Evolutionary conservation across 2,888 invertebrate genomes (phyloP).

Genomic region (Patella depressa): DNA sequence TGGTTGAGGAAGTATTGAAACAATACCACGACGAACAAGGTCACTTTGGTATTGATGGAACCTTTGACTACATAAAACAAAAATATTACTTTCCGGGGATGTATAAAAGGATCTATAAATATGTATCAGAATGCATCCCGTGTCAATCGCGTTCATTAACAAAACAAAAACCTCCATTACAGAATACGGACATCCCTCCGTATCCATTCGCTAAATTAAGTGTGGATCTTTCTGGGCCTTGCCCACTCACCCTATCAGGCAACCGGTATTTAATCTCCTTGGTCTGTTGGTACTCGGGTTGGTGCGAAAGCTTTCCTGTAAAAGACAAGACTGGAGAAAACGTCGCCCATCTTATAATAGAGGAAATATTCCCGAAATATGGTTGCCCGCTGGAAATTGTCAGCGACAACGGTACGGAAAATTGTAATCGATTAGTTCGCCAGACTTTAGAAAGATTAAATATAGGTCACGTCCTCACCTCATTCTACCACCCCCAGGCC

Average conservation of each 20-base stretch:
- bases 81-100: slow-evolving; percentile 24
- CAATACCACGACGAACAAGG: slow-evolving; percentile 18
- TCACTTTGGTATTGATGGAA: slow-evolving; percentile 13
- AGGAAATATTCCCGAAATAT: slow-evolving; percentile 32
- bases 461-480: no score
- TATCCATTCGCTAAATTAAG: no score
- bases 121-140: slow-evolving; percentile 17
- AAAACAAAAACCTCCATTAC: no score
- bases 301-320: slow-evolving; percentile 30
- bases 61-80: no score
- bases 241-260: slow-evolving; percentile 14
- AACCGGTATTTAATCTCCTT: slow-evolving; percentile 6
- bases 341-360: slow-evolving; percentile 29
- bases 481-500: no score
- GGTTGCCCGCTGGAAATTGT: slow-evolving; percentile 20
- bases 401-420: no score
- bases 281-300: neutral
- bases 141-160: no score
- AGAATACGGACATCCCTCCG: no score
- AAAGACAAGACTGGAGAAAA: slow-evolving; percentile 25
- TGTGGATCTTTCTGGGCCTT: slow-evolving; percentile 19
- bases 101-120: slow-evolving; percentile 14
- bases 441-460: no score
- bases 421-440: no score
- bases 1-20: neutral